Conservation (phyloP, 37 sponge, comb jelly and placozoan species). For the Chondrilla cf. caribensis region DNA sequence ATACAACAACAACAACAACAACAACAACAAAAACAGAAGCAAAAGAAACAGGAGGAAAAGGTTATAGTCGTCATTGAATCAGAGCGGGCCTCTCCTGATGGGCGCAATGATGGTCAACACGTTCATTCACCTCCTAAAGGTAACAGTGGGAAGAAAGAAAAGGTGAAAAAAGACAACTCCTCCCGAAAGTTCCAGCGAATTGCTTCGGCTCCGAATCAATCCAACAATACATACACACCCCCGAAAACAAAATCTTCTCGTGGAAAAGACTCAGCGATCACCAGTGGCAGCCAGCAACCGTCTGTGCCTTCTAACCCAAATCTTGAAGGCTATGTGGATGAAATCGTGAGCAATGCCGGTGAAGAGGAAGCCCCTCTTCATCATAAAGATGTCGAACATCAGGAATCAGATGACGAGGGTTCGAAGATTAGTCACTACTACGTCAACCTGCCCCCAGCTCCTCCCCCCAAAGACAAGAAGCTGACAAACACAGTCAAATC, state of each 20-base stretch:
- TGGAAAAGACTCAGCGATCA: neutral
- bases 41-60: neutral
- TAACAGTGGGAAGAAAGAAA: neutral
- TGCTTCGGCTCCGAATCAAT: neutral
- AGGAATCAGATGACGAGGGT: slow-evolving; percentile 6
- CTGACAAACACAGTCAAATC: no score
- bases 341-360: slow-evolving; percentile 1
- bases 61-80: neutral
- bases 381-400: neutral
- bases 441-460: neutral
- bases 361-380: neutral
- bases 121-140: neutral
- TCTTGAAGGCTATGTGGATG: neutral
- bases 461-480: neutral
- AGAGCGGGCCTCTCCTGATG: slow-evolving; percentile 10
- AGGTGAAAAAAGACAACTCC: neutral
- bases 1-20: neutral
- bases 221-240: neutral
- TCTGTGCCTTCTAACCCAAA: neutral
- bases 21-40: neutral
- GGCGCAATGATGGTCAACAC: neutral
- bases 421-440: neutral
- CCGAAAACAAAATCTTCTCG: neutral
- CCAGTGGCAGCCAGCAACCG: neutral
- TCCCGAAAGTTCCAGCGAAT: neutral